Evolutionary conservation across 2,888 invertebrate species (phyloP), one percentile per base, ranked within the genome.

Genomic region (Arge pagana): DNA sequence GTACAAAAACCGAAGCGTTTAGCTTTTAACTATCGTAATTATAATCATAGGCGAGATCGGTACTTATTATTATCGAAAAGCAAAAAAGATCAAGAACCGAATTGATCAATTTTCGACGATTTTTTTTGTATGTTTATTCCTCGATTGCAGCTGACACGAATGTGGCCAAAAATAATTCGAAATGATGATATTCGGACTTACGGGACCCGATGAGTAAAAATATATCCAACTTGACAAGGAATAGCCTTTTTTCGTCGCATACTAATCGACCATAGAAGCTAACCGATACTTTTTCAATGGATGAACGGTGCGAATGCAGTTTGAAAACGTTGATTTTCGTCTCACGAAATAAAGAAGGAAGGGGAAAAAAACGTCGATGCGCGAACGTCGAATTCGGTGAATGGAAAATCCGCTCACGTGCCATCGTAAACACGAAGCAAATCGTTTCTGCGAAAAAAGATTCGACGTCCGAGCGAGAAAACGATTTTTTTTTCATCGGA

Each of bases 281-380:
- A 63, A 67, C 62, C 62, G 70, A 74, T 70, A 72, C 72, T 70
- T 68, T 72, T 74, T 71, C 65, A 68, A 72, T 74, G 73, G 66
- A 72, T 76, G 74, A 73, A 74, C 72, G 73, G 74, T 76, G 73
- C 74, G 74, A 75, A 76, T 75, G 76, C 72, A 74, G 69, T 40
- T 49, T 30, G 45, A 45, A 19, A 24, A 45, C 24, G 31, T 31
- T 45, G 45, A 45, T 18, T 33, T 23, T 33, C n/a, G 19, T 45
- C 15, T 45, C 28, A 1, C 24, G 23, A 39, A 39, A 39, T 24
- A 3, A 13, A 6, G 6, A 10, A 8, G 13, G 6, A 19, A 37
- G 10, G 19, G 7, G 13, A 10, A 10, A 24, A 21, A 10, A 15
- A n/a, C n/a, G n/a, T n/a, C n/a, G n/a, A n/a, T n/a, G n/a, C n/a